phyloP scores from a whole-genome alignment of 2,113 vertebrate species.

The Thoracochromis brauschi region DNA sequence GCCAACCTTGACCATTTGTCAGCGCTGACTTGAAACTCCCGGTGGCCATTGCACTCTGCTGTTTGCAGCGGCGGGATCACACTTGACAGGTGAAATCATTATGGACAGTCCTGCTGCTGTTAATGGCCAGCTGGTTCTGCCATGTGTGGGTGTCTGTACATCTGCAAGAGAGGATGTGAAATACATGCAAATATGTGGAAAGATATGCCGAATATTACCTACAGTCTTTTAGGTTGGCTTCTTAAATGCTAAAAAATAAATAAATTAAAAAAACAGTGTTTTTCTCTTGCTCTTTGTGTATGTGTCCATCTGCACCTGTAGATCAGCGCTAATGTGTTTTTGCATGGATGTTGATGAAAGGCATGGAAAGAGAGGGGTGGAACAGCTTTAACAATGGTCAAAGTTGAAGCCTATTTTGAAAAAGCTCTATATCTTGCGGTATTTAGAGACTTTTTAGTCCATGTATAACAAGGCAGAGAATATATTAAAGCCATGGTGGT shows the following conservation, averaged over 20 bases:
- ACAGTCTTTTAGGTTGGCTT: neutral
- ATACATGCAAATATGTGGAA: slow-evolving; percentile 15
- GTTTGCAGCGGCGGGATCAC: slow-evolving; percentile 25
- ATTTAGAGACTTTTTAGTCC: neutral
- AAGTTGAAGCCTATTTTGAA: neutral
- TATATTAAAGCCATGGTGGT: neutral
- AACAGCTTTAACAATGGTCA: neutral
- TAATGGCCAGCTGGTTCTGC: slow-evolving; percentile 29
- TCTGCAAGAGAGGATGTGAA: neutral
- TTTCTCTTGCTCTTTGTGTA: neutral
- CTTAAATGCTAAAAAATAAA: neutral
- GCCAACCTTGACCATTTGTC: slow-evolving; percentile 61
- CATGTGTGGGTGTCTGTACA: neutral
- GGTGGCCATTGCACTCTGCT: slow-evolving; percentile 42
- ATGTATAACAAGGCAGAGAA: neutral
- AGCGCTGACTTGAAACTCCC: slow-evolving; percentile 58
- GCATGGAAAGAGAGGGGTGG: neutral
- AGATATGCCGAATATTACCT: neutral
- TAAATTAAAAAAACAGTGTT: neutral
- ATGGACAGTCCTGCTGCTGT: slow-evolving; percentile 9
- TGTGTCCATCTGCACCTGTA: neutral
- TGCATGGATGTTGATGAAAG: neutral
- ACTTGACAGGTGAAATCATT: slow-evolving; percentile 59
- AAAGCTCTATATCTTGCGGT: neutral
- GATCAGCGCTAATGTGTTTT: neutral